Base-by-base conservation (phyloP, 2,113 vertebrate species). In the Bujurquina vittata region DNA sequence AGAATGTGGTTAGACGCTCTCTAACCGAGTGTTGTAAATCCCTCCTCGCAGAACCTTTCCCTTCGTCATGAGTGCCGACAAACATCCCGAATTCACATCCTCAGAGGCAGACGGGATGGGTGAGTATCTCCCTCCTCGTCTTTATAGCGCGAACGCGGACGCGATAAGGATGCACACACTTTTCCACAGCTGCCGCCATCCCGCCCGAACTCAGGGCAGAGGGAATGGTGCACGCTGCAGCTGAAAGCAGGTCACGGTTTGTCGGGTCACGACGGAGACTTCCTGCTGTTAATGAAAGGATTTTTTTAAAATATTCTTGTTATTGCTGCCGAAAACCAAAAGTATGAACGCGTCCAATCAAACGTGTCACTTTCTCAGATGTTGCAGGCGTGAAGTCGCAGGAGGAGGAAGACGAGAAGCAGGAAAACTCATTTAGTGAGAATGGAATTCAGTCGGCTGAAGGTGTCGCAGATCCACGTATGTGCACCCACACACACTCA, bases 51-150 rank as follows among this genome's bases (percentile, higher is more conserved):
- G 88, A 87, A 10, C 8, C n/a, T 55, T 23, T 23, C 57, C 46
- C 40, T 52, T 85, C 81, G 87, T 23, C 77, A 94, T 95, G 93
- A 91, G 82, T 79, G 37, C 79, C 31, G 86, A 91, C 18, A 83
- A 90, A 29, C 37, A 85, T 75, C 77, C 80, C 49, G 89, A 89
- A 22, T 74, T 87, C 14, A 59, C 62, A 11, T 17, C 80, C 55
- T 14, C 75, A 37, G 90, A 87, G 49, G 91, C 23, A 56, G 80
- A 87, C 10, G 61, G 76, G 52, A 94, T 80, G 77, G 87, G 93
- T 95, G 88, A 94, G 94, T 91, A 10, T 75, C 40, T 67, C n/a
- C 6, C 57, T 84, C 46, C 63, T 63, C 73, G 9, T 62, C 4
- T 72, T 37, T 10, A 26, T 8, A 31, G 8, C n/a, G 46, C 23